phyloP scores from a whole-genome alignment of 2,113 vertebrate genomes.

The Catharus fuscescens region DNA sequence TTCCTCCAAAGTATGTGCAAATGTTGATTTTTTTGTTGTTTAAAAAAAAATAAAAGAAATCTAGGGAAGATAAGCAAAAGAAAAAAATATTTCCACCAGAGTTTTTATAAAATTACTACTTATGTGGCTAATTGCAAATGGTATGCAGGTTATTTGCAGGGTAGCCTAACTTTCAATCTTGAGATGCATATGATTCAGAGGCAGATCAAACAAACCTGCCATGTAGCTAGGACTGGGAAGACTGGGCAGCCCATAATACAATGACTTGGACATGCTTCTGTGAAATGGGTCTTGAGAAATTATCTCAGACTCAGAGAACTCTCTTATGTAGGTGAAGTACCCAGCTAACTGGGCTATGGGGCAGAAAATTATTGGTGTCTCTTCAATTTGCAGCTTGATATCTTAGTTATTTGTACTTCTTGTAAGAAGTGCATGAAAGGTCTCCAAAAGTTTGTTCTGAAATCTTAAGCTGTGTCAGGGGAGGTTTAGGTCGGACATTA shows the following conservation, averaged over 20 bases:
- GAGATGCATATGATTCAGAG: background rate
- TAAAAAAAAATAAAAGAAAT: background rate
- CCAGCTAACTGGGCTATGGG: background rate
- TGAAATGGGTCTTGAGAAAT: background rate
- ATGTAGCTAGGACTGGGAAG: background rate
- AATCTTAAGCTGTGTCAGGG: background rate
- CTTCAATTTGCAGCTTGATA: background rate
- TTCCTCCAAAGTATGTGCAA: background rate
- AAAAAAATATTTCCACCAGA: background rate
- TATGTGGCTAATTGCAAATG: background rate
- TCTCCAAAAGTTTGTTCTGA: background rate
- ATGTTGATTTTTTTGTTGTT: background rate
- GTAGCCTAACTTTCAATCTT: background rate
- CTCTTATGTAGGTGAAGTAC: background rate
- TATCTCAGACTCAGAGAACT: background rate
- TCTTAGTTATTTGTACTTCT: background rate
- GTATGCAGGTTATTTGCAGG: fast-evolving
- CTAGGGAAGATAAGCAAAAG: background rate
- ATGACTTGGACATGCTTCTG: background rate
- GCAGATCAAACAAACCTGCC: background rate
- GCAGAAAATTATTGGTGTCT: background rate
- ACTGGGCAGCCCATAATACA: background rate
- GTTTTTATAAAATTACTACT: background rate
- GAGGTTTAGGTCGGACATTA: background rate
- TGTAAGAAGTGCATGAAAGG: background rate